These are phyloP conservation scores for Zaprionus tsacasi DNA, from an alignment of 1,140 invertebrate species.

Conservation along the genomic window DNA sequence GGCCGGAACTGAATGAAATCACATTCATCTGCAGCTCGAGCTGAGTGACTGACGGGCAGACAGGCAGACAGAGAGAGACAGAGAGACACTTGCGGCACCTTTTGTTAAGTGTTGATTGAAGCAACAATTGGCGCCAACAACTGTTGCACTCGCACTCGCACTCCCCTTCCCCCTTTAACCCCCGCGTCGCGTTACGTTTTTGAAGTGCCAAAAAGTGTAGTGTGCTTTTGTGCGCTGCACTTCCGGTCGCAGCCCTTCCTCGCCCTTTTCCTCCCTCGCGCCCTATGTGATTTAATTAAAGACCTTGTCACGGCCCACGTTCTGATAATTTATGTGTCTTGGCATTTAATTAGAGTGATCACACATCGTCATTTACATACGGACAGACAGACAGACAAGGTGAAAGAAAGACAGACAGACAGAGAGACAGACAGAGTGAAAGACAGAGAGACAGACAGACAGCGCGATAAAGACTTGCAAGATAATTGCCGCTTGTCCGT, in stretches of 20 bases:
- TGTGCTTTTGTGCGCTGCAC: conserved; percentile 62
- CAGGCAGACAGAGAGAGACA: no score
- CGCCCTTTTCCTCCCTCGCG: background rate
- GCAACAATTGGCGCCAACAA: conserved; percentile 83
- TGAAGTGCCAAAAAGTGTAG: conserved; percentile 68
- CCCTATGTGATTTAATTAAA: conserved; percentile 64
- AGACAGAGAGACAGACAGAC: background rate
- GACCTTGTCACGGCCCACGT: conserved; percentile 57
- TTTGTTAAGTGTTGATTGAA: conserved; percentile 65
- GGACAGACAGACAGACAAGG: background rate
- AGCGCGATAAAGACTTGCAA: conserved; percentile 23
- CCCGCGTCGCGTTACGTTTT: conserved; percentile 46
- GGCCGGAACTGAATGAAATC: conserved; percentile 48
- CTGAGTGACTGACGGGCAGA: background rate
- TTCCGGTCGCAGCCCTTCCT: conserved; percentile 22
- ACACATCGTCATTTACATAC: conserved; percentile 74
- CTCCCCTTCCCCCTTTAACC: conserved; percentile 33
- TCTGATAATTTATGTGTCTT: conserved; percentile 70
- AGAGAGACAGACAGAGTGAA: no score
- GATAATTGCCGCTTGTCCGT: conserved; percentile 66
- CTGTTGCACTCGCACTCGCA: conserved; percentile 57
- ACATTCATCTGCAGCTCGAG: background rate
- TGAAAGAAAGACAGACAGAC: no score
- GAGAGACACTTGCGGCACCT: conserved; percentile 10
- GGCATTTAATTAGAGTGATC: conserved; percentile 76